Evolutionary conservation across 2,888 invertebrate species (phyloP).

Genomic region (Eupeodes latifasciatus): DNA sequence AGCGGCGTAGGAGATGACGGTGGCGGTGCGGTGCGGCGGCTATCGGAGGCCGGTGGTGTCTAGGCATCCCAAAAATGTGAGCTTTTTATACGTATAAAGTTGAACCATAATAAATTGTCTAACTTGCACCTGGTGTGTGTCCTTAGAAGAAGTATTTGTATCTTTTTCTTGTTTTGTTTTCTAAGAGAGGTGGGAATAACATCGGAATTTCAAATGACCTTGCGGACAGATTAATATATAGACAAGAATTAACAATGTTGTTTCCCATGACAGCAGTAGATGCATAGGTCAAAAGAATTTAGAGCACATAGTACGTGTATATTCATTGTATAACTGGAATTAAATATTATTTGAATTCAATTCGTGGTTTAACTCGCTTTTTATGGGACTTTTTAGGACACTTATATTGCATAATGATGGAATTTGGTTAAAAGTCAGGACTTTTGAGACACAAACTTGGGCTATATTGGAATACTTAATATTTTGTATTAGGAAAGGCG

Average conservation of each 20-base stretch:
- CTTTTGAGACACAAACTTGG: too few species aligned
- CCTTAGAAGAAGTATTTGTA: constrained; percentile 38
- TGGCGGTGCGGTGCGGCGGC: too few species aligned
- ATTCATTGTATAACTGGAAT: not conserved
- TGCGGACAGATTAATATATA: constrained; percentile 59
- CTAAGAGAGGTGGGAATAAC: not conserved
- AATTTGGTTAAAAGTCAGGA: too few species aligned
- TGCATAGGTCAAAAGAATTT: constrained; percentile 38
- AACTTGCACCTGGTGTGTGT: constrained; percentile 66
- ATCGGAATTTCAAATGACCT: constrained; percentile 48
- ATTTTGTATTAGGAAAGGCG: too few species aligned
- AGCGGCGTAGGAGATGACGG: too few species aligned
- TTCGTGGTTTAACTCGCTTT: not conserved
- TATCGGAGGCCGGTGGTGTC: constrained; percentile 46
- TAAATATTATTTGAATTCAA: not conserved
- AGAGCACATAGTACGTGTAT: constrained; percentile 5
- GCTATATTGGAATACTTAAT: too few species aligned
- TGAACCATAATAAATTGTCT: constrained; percentile 40
- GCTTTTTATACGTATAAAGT: not conserved
- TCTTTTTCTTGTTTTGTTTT: not conserved
- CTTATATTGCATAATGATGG: too few species aligned
- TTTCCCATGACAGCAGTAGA: constrained; percentile 44
- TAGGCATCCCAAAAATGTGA: constrained; percentile 71
- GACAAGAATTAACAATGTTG: not conserved
- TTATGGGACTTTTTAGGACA: not conserved